A percentile compares a stretch with the other conserved stretches of the same genome.
Conservation (phyloP, 2,113 vertebrate genomes). For the Cephalopholis sonnerati region DNA sequence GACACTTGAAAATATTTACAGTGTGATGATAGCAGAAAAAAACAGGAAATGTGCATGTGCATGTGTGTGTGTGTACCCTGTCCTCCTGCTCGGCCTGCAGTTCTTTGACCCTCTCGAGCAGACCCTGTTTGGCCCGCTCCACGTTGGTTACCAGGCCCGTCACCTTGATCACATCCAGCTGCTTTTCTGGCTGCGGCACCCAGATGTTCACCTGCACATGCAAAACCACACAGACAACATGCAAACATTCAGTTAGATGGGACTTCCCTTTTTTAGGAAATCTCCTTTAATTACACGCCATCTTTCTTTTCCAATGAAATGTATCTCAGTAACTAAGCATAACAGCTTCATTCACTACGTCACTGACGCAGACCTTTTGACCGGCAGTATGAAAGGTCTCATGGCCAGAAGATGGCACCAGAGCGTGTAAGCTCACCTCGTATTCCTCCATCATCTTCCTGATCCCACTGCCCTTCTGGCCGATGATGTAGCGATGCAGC, state of each 20-base stretch:
- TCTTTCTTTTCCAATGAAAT: too few relatives aligned
- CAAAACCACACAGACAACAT: background rate
- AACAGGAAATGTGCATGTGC: too few relatives aligned
- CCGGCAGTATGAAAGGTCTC: background rate
- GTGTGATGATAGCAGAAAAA: background rate
- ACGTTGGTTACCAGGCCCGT: slow-evolving; percentile 84
- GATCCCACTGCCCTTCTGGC: slow-evolving; percentile 89
- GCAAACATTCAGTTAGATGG: background rate
- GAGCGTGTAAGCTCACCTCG: slow-evolving; percentile 74
- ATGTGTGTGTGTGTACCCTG: slow-evolving; percentile 76
- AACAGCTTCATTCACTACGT: background rate
- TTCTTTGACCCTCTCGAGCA: slow-evolving; percentile 84
- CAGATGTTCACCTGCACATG: slow-evolving; percentile 87
- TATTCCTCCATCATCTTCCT: slow-evolving; percentile 91
- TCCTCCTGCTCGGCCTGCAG: slow-evolving; percentile 88
- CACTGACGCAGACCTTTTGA: background rate
- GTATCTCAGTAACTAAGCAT: background rate
- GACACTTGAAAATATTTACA: background rate
- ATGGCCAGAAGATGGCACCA: slow-evolving; percentile 26
- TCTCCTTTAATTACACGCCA: background rate
- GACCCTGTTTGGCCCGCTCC: slow-evolving; percentile 83
- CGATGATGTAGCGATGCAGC: slow-evolving; percentile 89
- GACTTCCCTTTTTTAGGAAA: background rate
- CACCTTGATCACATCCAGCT: slow-evolving; percentile 86
- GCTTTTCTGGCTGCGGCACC: slow-evolving; percentile 85